Evolutionary conservation across 2,113 vertebrate species (phyloP), one percentile per base, ranked within the genome.

Genomic region (Poeciliopsis occidentalis): DNA sequence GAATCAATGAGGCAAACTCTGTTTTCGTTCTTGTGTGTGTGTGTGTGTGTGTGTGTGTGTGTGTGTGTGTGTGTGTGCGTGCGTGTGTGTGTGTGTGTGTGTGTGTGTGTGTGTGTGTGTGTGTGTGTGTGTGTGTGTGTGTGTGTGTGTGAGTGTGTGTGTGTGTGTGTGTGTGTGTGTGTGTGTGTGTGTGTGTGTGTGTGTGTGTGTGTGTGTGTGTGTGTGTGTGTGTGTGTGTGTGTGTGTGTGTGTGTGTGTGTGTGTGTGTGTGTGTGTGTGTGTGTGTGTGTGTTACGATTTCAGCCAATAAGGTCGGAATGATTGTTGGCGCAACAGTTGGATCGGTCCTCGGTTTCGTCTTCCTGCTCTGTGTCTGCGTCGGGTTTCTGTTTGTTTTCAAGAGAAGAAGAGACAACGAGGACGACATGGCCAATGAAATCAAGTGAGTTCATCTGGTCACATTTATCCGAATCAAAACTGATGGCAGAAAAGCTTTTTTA

Each of bases 341-440:
- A 31, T 92, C 94, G 0, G 61, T 97, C 54, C 26, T 94, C 1
- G 96, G 93, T 26, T 65, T 96, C 67, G 78, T 95, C 81, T 76
- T 95, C 73, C 88, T 95, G 29, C 34, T 94, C 64, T 64, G 96
- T 31, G 0, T 85, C 77, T 87, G 95, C 73, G 11, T 90, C 0
- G 29, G 85, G 0, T 93, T 95, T 71, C 69, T 95, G 68, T 54
- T 95, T 17, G 29, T 74, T 1, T 32, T 70, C 73, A 92, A 89
- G 76, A 94, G 89, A 67, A 88, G 87, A 29, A 92, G 89, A 79
- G 92, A 95, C 27, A 75, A 63, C 0, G 92, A 95, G 64, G 96
- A 98, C 1, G 96, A 98, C 75, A 87, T 92, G 29, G 95, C 96
- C 78, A 97, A 97, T 27, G 96, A 98, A 12, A 98, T 98, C 92